Evolutionary conservation across 2,113 vertebrate species (phyloP), one percentile per base, ranked within the genome.

Genomic region (Pelvicachromis taeniatus): DNA sequence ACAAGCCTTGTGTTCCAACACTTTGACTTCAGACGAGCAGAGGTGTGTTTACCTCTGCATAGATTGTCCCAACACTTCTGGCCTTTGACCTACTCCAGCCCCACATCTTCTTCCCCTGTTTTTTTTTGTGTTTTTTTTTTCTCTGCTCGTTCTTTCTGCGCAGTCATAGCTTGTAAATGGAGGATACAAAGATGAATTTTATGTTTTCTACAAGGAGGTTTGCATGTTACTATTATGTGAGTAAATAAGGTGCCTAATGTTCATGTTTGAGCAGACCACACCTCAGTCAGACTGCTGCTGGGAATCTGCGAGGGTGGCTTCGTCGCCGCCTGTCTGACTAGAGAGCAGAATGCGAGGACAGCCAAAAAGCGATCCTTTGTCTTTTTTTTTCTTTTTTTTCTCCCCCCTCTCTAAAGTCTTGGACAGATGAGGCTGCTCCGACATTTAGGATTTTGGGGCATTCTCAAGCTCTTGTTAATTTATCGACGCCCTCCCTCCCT

Each of bases 161-260:
- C 89, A 80, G 89, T 93, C 89, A 89, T 93, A 89, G 94, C 89
- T 91, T 93, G 87, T 93, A 90, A 91, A 85, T 88, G 84, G 89
- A 87, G 85, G 84, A 91, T 89, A 85, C 89, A 90, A 91, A 93
- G 83, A 90, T 82, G 55, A 92, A 83, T 89, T 81, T 4, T 88
- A 87, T 87, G 85, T 93, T 94, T 91, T 90, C 87, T 95, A 96
- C 79, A 89, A 95, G 94, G 95, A 97, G 92, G 87, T 95, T 95
- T 96, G 97, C 96, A 96, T 96, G 97, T 96, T 87, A 16, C 31
- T 95, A 93, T 94, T 95, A 91, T 85, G 91, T 95, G 94, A 97
- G 95, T 94, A 95, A 94, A 95, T 95, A 93, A 92, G 95, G 96
- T 96, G 96, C 97, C 97, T 97, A 96, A 93, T 89, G 95, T 95